Percentiles rank a stretch among this genome's conserved stretches.
Conservation (phyloP, 2,113 vertebrate genomes). For the Myiozetetes cayanensis region DNA sequence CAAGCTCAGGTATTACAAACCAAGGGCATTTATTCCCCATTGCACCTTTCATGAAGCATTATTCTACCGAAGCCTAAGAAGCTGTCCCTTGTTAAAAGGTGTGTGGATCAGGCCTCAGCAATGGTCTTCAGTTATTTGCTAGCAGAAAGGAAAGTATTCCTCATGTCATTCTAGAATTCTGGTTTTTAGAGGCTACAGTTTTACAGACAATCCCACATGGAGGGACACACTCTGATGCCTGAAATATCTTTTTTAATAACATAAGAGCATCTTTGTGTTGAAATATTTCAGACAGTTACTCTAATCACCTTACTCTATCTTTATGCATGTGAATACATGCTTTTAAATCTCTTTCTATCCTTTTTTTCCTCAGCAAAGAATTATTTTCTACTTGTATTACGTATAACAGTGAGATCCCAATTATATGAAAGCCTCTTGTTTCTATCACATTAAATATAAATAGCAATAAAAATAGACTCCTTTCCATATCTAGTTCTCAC, state of each 20-base stretch:
- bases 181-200: not conserved
- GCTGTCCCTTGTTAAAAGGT: not conserved
- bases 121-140: not conserved
- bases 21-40: not conserved
- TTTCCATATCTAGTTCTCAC: not conserved
- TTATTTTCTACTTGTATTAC: not conserved
- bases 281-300: not conserved
- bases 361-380: not conserved
- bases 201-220: not conserved
- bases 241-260: not conserved
- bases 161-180: not conserved
- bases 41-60: not conserved
- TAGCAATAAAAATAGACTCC: not conserved
- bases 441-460: not conserved
- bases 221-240: not conserved
- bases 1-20: not conserved
- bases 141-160: not conserved
- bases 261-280: not conserved
- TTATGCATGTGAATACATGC: not conserved
- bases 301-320: not conserved
- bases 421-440: not conserved
- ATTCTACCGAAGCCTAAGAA: not conserved
- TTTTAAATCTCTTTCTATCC: not conserved
- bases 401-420: not conserved
- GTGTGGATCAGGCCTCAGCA: not conserved